Evolutionary conservation across 2,113 vertebrate genomes (phyloP).

Genomic region (Toxotes jaculatrix): DNA sequence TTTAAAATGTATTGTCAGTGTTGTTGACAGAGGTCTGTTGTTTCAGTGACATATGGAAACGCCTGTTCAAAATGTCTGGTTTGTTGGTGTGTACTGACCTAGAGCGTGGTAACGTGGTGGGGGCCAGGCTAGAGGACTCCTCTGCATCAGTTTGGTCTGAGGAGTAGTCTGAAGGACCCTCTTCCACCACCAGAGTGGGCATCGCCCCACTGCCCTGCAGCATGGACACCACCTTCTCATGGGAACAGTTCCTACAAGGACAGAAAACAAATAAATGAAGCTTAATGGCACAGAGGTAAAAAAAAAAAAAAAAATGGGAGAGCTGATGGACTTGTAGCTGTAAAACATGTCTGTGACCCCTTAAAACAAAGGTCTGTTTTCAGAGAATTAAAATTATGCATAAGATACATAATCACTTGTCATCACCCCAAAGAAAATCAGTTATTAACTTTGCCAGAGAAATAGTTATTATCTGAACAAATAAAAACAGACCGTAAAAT

Average conservation of each 20-base stretch:
- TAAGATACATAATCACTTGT: not conserved
- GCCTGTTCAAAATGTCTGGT: not conserved
- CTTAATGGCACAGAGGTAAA: not conserved
- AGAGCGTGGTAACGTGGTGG: slow-evolving; percentile 76
- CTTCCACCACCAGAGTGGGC: slow-evolving; percentile 96
- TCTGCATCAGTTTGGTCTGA: slow-evolving; percentile 89
- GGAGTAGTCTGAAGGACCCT: slow-evolving; percentile 88
- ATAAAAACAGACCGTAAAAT: too few species aligned
- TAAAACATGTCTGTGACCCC: not conserved
- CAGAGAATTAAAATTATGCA: too few species aligned
- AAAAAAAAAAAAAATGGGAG: not conserved
- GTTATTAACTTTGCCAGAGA: not conserved
- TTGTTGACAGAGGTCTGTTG: too few species aligned
- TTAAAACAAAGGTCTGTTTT: too few species aligned
- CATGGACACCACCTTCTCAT: slow-evolving; percentile 99
- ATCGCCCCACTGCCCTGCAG: slow-evolving; percentile 97
- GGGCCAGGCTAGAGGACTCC: slow-evolving; percentile 76
- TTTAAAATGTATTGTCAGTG: not conserved
- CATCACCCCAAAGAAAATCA: not conserved
- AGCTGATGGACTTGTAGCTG: not conserved
- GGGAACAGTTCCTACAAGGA: slow-evolving; percentile 92
- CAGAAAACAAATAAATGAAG: not conserved
- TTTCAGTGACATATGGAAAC: slow-evolving; percentile 1
- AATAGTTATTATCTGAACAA: not conserved
- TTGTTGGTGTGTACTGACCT: slow-evolving; percentile 47